These are phyloP conservation scores for Theocolax elegans DNA, from an alignment of 1,140 invertebrate genomes.

Conservation along the genomic window DNA sequence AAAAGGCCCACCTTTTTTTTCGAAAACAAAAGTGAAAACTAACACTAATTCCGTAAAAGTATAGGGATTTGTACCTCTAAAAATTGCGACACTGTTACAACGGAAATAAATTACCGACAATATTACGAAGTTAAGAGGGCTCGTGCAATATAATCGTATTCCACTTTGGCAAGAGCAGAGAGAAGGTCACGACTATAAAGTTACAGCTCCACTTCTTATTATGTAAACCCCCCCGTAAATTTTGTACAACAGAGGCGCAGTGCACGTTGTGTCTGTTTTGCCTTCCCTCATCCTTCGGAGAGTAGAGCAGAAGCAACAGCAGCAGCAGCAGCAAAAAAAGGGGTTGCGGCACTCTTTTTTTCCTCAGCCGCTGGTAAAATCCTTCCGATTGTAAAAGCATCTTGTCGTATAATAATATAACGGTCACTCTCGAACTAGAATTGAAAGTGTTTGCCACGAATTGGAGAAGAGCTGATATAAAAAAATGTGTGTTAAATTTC, in stretches of 20 bases:
- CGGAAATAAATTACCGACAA: conserved; percentile 18
- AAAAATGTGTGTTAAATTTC: conserved; percentile 14
- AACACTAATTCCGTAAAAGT: background rate
- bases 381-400: conserved; percentile 24
- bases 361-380: conserved; percentile 9
- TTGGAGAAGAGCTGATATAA: background rate
- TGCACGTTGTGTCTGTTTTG: conserved; percentile 23
- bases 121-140: conserved; percentile 15
- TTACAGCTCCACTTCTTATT: conserved; percentile 40
- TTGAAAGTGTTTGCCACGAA: background rate
- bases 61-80: background rate
- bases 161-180: too few relatives aligned
- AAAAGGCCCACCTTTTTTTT: too few relatives aligned
- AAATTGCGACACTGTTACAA: background rate
- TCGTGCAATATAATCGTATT: too few relatives aligned
- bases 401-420: conserved; percentile 22
- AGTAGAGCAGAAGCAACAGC: too few relatives aligned
- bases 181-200: conserved; percentile 37
- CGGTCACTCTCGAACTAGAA: conserved; percentile 30
- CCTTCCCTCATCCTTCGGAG: conserved; percentile 28
- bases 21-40: conserved; percentile 6
- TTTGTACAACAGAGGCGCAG: conserved; percentile 15
- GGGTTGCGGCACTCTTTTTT: conserved; percentile 34
- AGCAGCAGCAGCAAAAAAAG: conserved; percentile 33
- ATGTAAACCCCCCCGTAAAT: conserved; percentile 36